A percentile compares a stretch with the other conserved stretches of the same genome.
phyloP scores from a whole-genome alignment of 2,888 invertebrate species.

The Apoda limacodes region DNA sequence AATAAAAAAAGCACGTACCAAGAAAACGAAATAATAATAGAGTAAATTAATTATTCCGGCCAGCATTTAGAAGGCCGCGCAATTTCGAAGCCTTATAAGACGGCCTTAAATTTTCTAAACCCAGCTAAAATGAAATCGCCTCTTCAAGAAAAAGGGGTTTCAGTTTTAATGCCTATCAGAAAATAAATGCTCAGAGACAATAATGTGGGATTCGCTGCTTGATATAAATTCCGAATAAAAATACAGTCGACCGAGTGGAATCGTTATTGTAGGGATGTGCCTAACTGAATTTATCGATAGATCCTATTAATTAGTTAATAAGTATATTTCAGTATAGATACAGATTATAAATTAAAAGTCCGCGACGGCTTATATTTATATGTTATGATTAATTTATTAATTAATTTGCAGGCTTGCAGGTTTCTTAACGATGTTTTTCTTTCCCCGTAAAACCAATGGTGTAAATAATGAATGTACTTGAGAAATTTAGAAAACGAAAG shows the following conservation, averaged over 20 bases:
- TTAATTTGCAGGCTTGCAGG: too few relatives aligned
- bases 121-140: constrained; percentile 67
- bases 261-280: constrained; percentile 28
- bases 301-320: too few relatives aligned
- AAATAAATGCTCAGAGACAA: constrained; percentile 66
- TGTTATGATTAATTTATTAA: too few relatives aligned
- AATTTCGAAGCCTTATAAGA: constrained; percentile 49
- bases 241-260: constrained; percentile 39
- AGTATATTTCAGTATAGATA: too few relatives aligned
- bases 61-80: constrained; percentile 30
- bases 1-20: constrained; percentile 27
- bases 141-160: constrained; percentile 64
- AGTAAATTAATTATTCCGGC: constrained; percentile 63
- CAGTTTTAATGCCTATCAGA: constrained; percentile 65
- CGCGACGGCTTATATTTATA: too few relatives aligned
- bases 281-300: constrained; percentile 8
- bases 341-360: too few relatives aligned
- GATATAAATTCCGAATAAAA: constrained; percentile 68
- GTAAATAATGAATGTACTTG: too few relatives aligned
- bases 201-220: constrained; percentile 63
- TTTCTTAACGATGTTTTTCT: too few relatives aligned
- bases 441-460: too few relatives aligned
- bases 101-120: constrained; percentile 63
- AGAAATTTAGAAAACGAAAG: too few relatives aligned
- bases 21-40: constrained; percentile 55